Base-by-base conservation (phyloP, 1,140 invertebrate genomes). In the Caenorhabditis brenneri region DNA sequence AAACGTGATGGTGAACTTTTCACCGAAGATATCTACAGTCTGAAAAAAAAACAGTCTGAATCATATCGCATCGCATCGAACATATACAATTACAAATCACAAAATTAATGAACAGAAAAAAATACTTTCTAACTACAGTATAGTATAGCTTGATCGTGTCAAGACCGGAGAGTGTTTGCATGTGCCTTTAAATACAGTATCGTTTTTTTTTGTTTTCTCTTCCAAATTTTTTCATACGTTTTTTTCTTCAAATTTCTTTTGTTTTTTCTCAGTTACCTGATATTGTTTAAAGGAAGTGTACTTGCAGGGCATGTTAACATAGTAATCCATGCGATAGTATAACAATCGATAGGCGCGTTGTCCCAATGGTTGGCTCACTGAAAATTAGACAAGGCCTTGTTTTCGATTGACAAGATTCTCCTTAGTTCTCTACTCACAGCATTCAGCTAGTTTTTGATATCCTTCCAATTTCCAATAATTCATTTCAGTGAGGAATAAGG, bases 1-100 rank as follows among this genome's bases (percentile, higher is more conserved):
- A n/a, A 74, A 74, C 15, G 36, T 74, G 4, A 15, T 22, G 4
- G 65, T 46, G n/a, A 74, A 74, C 15, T 74, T 74, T 24, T 74
- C 65, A 12, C 65, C 65, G 36, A 74, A 74, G 12, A 74, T 74
- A n/a, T 74, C 65, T 29, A 74, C 65, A 27, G 65, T 74, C 65
- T 74, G 65, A 15, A 74, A 74, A 27, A 10, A 1, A 12, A 27
- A 55, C 19, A 10, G 2, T 27, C 6, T 27, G 24, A 55, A 42
- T 12, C 39, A 42, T 42, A 42, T 29, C 22, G 7, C 22, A 55
- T 55, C 6, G 15, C 5, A 19, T 55, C 15, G 53, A 55, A 55
- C 24, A 55, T 24, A 27, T 27, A 55, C 51, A 27, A 15, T 9
- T 7, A 46, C 42, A 12, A 16, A 46, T 46, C 10, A 46, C 10